Evolutionary conservation across 2,797 vertebrate species (phyloP), one percentile per base, ranked within the genome.

Genomic region (Lagorchestes hirsutus): DNA sequence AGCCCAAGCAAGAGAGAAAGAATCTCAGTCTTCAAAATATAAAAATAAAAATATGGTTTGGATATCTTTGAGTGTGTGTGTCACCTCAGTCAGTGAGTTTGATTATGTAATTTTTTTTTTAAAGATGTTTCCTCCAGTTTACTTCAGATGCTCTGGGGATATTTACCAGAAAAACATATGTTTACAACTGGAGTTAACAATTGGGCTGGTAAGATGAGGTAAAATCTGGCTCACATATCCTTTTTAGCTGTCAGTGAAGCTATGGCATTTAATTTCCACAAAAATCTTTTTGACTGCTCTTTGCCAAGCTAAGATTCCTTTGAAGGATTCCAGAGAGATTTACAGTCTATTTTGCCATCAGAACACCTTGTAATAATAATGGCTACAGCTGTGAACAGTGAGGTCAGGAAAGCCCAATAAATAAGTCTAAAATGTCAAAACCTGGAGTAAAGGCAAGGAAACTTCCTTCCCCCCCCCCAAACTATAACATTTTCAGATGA

Each of bases 261-360:
- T 29, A 96, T 95, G 94, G 87, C 90, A 92, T 94, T 96, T 96
- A 92, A 97, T 96, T 96, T 96, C 62, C 54, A 90, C 93, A 93
- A 95, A 95, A 96, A 92, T 91, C 93, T 97, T 93, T 74, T 95
- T 0, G 27, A 18, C 90, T 93, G 90, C 93, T 97, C 67, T 93
- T 97, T 94, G 34, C 92, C 57, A 54, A 91, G 52, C 82, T 95
- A 16, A 55, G 55, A 94, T 55, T 90, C 90, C 91, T 93, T 59
- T 92, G 55, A 46, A 91, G 57, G 40, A 96, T 92, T 97, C 96
- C 13, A 8, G 54, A 94, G 50, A 95, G 91, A 92, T 95, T 91
- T 95, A 54, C 34, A 40, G 54, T n/a, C 18, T 34, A 54, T 96
- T 93, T 97, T 92, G 59, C 67, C 31, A 50, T 90, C 95, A 40